A percentile compares a stretch with the other conserved stretches of the same genome.
Conservation (phyloP, 2,797 vertebrate species). For the Brachyrhaphis roseni region DNA sequence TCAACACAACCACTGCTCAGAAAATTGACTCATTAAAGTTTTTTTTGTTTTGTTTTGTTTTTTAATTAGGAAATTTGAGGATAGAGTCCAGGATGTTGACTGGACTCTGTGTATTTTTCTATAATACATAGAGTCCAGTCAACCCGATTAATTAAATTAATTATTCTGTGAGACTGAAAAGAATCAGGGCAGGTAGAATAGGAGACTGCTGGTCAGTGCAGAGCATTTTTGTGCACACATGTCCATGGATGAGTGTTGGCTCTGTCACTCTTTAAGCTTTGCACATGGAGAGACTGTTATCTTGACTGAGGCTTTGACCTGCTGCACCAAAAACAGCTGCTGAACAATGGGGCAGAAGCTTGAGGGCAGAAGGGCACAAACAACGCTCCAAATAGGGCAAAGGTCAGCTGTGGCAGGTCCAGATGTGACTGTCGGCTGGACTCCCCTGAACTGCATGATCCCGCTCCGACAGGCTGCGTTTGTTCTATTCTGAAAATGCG, state of each 20-base stretch:
- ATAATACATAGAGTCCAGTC: not conserved
- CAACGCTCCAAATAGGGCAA: constrained; percentile 48
- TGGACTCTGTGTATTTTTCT: not conserved
- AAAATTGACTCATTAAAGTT: not conserved
- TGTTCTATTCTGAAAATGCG: constrained; percentile 69
- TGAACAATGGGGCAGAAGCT: constrained; percentile 42
- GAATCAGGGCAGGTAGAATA: not conserved
- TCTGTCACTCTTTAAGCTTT: constrained; percentile 23
- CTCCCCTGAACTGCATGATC: constrained; percentile 7
- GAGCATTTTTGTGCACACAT: constrained; percentile 18
- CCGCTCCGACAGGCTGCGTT: constrained; percentile 17
- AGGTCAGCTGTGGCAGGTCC: constrained; percentile 58
- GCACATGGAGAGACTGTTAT: constrained; percentile 24
- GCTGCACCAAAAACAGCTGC: constrained; percentile 27
- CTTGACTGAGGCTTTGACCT: constrained; percentile 24
- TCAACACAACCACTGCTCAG: not conserved
- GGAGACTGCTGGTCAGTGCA: not conserved
- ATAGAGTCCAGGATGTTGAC: too few relatives aligned
- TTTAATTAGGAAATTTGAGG: not conserved
- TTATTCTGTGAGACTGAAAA: not conserved
- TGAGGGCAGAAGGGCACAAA: constrained; percentile 27
- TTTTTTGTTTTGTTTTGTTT: not conserved
- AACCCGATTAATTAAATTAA: not conserved
- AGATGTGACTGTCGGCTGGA: constrained; percentile 36
- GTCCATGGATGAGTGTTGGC: not conserved